Percentiles rank a stretch among this genome's conserved stretches.
Evolutionary conservation across 2,797 vertebrate genomes (phyloP).

Genomic region (Dicrostonyx torquatus): DNA sequence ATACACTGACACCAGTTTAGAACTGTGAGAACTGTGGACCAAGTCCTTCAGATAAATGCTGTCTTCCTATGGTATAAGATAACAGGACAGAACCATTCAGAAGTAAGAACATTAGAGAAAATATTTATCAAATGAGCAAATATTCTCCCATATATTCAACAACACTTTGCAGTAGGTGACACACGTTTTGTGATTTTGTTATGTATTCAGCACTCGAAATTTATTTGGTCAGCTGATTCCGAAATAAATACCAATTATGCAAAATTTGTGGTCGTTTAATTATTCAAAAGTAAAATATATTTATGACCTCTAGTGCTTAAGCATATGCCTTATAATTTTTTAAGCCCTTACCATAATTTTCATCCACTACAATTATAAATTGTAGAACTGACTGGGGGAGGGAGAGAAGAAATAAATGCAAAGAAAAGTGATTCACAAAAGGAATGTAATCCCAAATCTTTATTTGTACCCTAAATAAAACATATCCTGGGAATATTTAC

Average conservation of each 20-base stretch:
- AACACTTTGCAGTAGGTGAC: constrained; percentile 6
- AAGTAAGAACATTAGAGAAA: constrained; percentile 26
- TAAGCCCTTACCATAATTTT: constrained; percentile 18
- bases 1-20: constrained; percentile 18
- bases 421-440: constrained; percentile 41
- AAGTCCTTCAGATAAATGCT: background rate
- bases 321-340: constrained; percentile 41
- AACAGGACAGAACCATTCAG: background rate
- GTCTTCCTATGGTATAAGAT: background rate
- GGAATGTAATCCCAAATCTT: constrained; percentile 53
- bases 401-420: background rate
- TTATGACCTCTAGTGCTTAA: background rate
- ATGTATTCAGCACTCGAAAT: constrained; percentile 47
- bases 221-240: constrained; percentile 26
- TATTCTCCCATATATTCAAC: constrained; percentile 11
- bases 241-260: constrained; percentile 61
- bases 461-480: constrained; percentile 50
- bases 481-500: constrained; percentile 41
- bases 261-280: constrained; percentile 47
- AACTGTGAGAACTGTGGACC: background rate
- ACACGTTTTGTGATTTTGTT: constrained; percentile 24
- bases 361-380: constrained; percentile 34
- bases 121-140: constrained; percentile 2
- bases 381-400: background rate
- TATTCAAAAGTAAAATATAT: constrained; percentile 43